Conservation (phyloP, 2,797 vertebrate genomes). For the Sardinella longiceps region DNA sequence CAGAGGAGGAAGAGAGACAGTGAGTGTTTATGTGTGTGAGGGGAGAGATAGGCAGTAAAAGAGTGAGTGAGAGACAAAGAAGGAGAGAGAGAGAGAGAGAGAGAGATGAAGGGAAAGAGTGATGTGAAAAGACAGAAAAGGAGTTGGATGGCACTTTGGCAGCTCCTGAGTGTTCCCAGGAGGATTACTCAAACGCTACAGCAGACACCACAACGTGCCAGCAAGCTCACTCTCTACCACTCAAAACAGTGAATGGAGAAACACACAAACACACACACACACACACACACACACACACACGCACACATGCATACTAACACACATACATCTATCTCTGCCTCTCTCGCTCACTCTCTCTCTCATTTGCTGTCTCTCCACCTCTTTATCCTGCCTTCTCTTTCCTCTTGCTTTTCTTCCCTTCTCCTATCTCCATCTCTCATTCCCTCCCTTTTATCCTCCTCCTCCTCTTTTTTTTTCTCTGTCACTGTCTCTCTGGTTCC, state of each 20-base stretch:
- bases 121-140: constrained; percentile 56
- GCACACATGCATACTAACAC: not conserved
- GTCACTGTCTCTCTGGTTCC: not conserved
- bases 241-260: constrained; percentile 60
- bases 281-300: constrained; percentile 23
- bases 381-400: not conserved
- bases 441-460: no score
- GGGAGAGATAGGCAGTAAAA: constrained; percentile 24
- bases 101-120: constrained; percentile 40
- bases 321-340: constrained; percentile 38
- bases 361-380: not conserved
- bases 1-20: constrained; percentile 42
- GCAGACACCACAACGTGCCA: constrained; percentile 64
- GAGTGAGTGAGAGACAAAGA: constrained; percentile 47
- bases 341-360: constrained; percentile 43
- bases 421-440: constrained; percentile 16
- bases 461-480: not conserved
- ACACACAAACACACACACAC: constrained; percentile 33
- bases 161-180: constrained; percentile 75
- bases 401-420: not conserved
- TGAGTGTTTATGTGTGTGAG: no score
- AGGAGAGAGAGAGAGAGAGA: constrained; percentile 46
- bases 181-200: constrained; percentile 75
- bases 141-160: constrained; percentile 76
- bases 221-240: constrained; percentile 55